Evolutionary conservation across 35 echinoderm and acorn worm species (phyloP), one percentile per base, ranked within the genome.

Genomic region (Heliocidaris erythrogramma): DNA sequence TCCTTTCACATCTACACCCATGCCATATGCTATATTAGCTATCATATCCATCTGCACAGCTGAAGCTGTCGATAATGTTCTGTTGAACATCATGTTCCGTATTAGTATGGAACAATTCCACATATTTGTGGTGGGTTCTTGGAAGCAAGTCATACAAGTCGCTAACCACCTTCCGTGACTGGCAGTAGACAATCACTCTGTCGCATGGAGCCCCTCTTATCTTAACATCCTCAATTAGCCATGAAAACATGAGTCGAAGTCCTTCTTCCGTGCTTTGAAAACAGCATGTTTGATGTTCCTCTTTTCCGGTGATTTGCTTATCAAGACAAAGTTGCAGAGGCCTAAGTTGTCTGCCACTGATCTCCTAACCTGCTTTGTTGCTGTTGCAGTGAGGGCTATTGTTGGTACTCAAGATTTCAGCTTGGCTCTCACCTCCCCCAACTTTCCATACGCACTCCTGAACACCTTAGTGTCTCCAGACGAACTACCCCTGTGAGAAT

Each of bases 131-230:
- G 86, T 88, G 86, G 9, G 86, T 1, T 31, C n/a, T n/a, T n/a
- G n/a, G n/a, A n/a, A n/a, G n/a, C n/a, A n/a, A n/a, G n/a, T n/a
- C n/a, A 35, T 88, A 88, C 13, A 88, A 24, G 30, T 88, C 86
- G 27, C 86, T 88, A 3, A 88, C 86, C 86, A 88, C 86, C 86
- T 88, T 88, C 21, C 86, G 30, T 16, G 86, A 88, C 86, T 88
- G 86, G 31, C 86, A 88, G 21, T 88, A 88, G 86, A 88, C 31
- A 30, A 88, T 88, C 0, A 30, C 9, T 48, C 86, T 88, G 7
- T 88, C 9, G 86, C 86, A 88, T 21, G 14, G 4, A 65, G 13
- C 60, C 21, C 60, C 60, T 5, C 5, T 65, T 5, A 18, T 13
- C 21, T 65, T 65, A 13, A 65, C 8, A 65, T 65, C 60, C 5